Percentiles rank a stretch among this genome's conserved stretches.
These are phyloP conservation scores for Chorisops tibialis DNA, from an alignment of 2,888 invertebrate genomes.

Conservation along the genomic window DNA sequence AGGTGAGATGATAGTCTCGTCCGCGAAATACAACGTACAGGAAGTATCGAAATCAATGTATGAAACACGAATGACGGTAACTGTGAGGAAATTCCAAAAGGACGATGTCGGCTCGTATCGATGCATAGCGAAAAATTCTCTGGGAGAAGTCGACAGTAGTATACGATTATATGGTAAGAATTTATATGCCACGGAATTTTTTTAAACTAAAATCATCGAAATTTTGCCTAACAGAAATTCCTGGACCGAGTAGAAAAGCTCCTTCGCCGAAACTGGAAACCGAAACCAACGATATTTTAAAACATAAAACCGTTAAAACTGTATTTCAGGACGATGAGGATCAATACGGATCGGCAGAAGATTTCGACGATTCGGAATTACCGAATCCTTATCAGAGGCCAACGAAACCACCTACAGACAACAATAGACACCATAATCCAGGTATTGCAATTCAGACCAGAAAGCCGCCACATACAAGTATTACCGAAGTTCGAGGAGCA, in stretches of 20 bases:
- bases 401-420: conserved; percentile 40
- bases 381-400: conserved; percentile 48
- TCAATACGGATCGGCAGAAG: conserved; percentile 69
- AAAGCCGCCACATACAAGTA: conserved; percentile 45
- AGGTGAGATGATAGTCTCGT: conserved; percentile 83
- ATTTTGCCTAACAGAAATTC: conserved; percentile 61
- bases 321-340: conserved; percentile 61
- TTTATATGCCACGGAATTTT: too few relatives aligned
- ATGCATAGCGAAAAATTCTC: conserved; percentile 82
- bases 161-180: conserved; percentile 78
- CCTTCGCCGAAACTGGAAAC: conserved; percentile 53
- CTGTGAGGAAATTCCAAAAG: conserved; percentile 68
- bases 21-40: conserved; percentile 74
- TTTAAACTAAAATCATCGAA: background rate
- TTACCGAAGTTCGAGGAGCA: conserved; percentile 37
- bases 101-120: conserved; percentile 78
- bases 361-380: conserved; percentile 59
- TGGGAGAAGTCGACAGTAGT: conserved; percentile 84
- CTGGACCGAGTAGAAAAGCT: conserved; percentile 63
- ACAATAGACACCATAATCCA: conserved; percentile 33
- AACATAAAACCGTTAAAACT: conserved; percentile 47
- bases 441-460: conserved; percentile 41
- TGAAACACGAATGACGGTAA: conserved; percentile 78
- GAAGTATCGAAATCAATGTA: conserved; percentile 68
- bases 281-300: conserved; percentile 52